Percentiles rank a stretch among this genome's conserved stretches.
Evolutionary conservation across 2,888 invertebrate species (phyloP).

Genomic region (Sphaerophoria taeniata): DNA sequence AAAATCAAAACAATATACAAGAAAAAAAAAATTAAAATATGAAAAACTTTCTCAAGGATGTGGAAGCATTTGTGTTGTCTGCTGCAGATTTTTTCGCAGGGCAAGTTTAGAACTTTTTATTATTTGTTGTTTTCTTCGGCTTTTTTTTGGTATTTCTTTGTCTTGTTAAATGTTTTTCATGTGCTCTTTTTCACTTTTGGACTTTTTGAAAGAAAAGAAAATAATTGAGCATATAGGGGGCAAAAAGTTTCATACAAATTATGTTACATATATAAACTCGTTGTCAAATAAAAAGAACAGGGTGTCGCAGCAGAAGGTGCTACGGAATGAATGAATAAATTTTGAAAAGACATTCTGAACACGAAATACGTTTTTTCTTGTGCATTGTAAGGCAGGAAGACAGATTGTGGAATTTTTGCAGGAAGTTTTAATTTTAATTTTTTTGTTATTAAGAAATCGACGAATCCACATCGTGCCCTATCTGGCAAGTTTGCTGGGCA

Average conservation of each 20-base stretch:
- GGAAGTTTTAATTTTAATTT: too few relatives aligned
- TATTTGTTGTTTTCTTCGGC: constrained; percentile 5
- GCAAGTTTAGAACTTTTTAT: constrained; percentile 32
- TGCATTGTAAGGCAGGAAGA: neutral
- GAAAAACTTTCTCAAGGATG: constrained; percentile 58
- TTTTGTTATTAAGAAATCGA: too few relatives aligned
- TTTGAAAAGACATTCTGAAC: neutral
- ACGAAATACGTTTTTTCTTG: neutral
- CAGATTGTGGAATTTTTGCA: too few relatives aligned
- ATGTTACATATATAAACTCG: neutral
- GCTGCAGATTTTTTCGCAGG: constrained; percentile 55
- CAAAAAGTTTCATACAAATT: constrained; percentile 58
- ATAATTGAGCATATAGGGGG: constrained; percentile 10
- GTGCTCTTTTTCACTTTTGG: constrained; percentile 51
- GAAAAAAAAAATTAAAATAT: constrained; percentile 68
- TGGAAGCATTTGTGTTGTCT: constrained; percentile 65
- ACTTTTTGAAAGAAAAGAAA: constrained; percentile 42
- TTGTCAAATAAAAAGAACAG: neutral
- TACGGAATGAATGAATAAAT: constrained; percentile 4
- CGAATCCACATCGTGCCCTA: too few relatives aligned
- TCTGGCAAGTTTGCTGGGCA: too few relatives aligned
- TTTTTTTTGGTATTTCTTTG: neutral
- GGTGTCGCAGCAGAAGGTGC: constrained; percentile 24
- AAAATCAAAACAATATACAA: constrained; percentile 41
- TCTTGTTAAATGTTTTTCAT: constrained; percentile 27